Base-by-base conservation (phyloP, 2,113 vertebrate species). In the Triplophysa tibetana region DNA sequence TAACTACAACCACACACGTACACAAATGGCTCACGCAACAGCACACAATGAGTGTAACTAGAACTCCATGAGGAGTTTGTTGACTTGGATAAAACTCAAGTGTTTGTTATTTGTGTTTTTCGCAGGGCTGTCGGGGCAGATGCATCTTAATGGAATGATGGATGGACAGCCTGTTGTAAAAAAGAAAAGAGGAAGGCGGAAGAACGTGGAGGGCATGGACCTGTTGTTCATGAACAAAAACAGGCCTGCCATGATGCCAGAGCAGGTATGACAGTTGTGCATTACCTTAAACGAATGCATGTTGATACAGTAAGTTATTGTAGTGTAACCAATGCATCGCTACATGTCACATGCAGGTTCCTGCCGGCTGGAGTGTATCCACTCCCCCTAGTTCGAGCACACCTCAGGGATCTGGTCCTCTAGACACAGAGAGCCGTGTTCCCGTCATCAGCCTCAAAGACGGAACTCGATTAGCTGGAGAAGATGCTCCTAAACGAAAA, bases 391-490 rank as follows among this genome's bases (percentile, higher is more conserved):
- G 88, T 26, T 92, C 75, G 66, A 91, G 86, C 77, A 92, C 8
- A 80, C 60, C 77, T 80, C 90, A 92, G 54, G 86, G 88, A 77
- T 94, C 91, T 86, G 90, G 88, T 72, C 56, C 94, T 1, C 82
- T 85, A n/a, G 95, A 97, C 83, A 91, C 86, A 0, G 97, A 99
- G 80, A 96, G 90, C 88, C 94, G 95, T 56, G 96, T 99, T 82
- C 95, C 98, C 1, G 98, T 99, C 75, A 99, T 98, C 90, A 97
- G 98, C 87, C 91, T 99, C 7, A 98, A 98, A 91, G 96, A 99
- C 67, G 98, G 98, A 77, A 98, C 96, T 21, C 94, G 98, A 68
- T 95, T 99, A 9, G 96, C 98, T 29, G 98, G 98, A 16, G 98
- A 99, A 29, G 98, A 99, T 81, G 98, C 98, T 23, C 98, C 98